These are phyloP conservation scores for Cichlasoma orientale DNA, from an alignment of 2,797 vertebrate genomes.

Conservation along the genomic window DNA sequence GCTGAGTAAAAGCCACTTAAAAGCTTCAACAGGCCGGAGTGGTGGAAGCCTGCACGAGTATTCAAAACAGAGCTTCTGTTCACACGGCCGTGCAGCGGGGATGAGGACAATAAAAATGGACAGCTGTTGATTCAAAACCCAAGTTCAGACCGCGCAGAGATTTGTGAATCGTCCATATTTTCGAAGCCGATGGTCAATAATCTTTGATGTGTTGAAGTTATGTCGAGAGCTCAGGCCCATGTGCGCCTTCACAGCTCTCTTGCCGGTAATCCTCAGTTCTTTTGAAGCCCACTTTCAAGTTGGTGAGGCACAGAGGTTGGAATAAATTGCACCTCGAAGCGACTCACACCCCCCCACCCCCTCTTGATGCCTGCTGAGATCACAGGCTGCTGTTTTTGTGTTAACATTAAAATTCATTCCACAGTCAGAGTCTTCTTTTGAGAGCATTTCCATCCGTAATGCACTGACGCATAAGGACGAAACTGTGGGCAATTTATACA, in stretches of 20 bases:
- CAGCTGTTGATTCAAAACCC: constrained; percentile 21
- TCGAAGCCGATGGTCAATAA: constrained; percentile 53
- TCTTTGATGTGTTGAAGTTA: constrained; percentile 67
- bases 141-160: constrained; percentile 35
- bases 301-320: constrained; percentile 71
- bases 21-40: constrained; percentile 51
- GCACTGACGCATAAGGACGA: constrained; percentile 67
- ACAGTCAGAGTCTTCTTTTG: constrained; percentile 69
- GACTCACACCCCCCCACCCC: constrained; percentile 38
- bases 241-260: constrained; percentile 61
- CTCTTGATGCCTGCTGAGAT: constrained; percentile 81
- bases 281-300: constrained; percentile 83
- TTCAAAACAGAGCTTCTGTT: constrained; percentile 52
- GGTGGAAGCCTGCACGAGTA: constrained; percentile 39
- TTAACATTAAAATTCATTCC: constrained; percentile 83
- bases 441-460: constrained; percentile 73
- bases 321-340: constrained; percentile 83
- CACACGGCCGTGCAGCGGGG: constrained; percentile 32
- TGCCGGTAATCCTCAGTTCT: constrained; percentile 71
- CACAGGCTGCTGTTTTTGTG: constrained; percentile 80
- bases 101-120: constrained; percentile 31
- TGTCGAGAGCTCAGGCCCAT: constrained; percentile 43
- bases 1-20: constrained; percentile 64
- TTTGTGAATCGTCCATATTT: constrained; percentile 46
- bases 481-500: constrained; percentile 62